Evolutionary conservation across 2,113 vertebrate genomes (phyloP).

Genomic region (Plotosus lineatus): DNA sequence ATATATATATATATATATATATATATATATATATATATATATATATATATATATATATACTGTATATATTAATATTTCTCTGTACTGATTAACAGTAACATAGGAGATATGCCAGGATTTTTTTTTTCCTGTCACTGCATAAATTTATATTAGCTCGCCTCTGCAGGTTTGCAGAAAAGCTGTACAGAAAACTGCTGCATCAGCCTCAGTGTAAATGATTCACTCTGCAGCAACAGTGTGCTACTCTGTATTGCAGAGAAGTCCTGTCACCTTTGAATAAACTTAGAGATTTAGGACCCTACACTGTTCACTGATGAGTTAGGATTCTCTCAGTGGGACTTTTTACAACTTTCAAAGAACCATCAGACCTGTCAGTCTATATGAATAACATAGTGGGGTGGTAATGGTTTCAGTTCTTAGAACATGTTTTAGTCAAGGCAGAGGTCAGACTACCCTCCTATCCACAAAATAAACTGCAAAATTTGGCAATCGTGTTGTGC

Average conservation of each 20-base stretch:
- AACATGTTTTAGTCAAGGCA: background rate
- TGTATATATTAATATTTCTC: background rate
- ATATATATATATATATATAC: background rate
- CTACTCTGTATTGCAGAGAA: conserved; percentile 32
- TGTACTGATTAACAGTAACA: conserved; percentile 36
- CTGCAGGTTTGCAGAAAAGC: conserved; percentile 32
- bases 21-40: background rate
- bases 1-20: background rate
- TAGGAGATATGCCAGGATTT: conserved; percentile 7
- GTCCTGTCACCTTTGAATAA: background rate
- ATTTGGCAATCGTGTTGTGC: background rate
- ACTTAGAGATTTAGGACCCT: background rate
- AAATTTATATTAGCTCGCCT: conserved; percentile 27
- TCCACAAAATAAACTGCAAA: background rate
- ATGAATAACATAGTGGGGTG: background rate
- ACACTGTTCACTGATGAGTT: background rate
- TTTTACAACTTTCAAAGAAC: background rate
- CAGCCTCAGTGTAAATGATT: conserved; percentile 36
- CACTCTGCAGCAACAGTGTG: conserved; percentile 19
- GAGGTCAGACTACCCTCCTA: background rate
- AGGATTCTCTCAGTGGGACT: background rate
- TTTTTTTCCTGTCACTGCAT: conserved; percentile 23
- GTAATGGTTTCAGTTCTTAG: background rate
- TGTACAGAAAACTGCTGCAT: conserved; percentile 41
- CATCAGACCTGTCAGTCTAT: background rate